Evolutionary conservation across 2,888 invertebrate species (phyloP), one percentile per base, ranked within the genome.

Genomic region (Erannis defoliaria): DNA sequence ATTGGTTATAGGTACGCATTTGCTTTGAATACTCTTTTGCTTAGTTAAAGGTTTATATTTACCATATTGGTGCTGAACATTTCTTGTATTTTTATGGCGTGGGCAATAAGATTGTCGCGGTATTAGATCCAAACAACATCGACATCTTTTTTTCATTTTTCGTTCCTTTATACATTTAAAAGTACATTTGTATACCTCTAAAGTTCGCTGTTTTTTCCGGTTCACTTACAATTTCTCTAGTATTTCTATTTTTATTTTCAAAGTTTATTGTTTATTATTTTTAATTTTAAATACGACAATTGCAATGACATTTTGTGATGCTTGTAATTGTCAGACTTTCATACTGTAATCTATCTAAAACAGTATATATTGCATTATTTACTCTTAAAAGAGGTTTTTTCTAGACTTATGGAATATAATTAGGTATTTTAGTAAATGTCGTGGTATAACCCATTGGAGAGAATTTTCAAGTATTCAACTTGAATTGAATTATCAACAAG

Each of bases 221-320:
- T 43, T 3, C 33, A 43, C 40, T 16, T 43, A 23, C 6, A 54
- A 54, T 54, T 54, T 54, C 14, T 23, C 10, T 35, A 33, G 10
- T 2, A 10, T 6, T 29, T 42, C 14, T 31, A 42, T 21, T 33
- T 14, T 21, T 33, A 12, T 4, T 26, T 26, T 26, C 26, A 26
- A 26, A 26, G 6, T 26, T 26, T 26, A 33, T 26, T 26, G 8
- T 26, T 26, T 5, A 26, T 6, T 21, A 31, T 53, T 5, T 19
- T 40, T 19, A 3, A 19, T 10, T 12, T 10, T 12, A 40, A 19
- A n/a, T 4, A 5, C 16, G n/a, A 8, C 19, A 19, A 26, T 26
- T 26, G 8, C 5, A 6, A 8, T 26, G 26, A 4, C 26, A 26
- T 26, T 26, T 26, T 12, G 18, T 14, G 0, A 19, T 38, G 38